Base-by-base conservation (phyloP, 2,888 invertebrate genomes). In the Nomada flava region DNA sequence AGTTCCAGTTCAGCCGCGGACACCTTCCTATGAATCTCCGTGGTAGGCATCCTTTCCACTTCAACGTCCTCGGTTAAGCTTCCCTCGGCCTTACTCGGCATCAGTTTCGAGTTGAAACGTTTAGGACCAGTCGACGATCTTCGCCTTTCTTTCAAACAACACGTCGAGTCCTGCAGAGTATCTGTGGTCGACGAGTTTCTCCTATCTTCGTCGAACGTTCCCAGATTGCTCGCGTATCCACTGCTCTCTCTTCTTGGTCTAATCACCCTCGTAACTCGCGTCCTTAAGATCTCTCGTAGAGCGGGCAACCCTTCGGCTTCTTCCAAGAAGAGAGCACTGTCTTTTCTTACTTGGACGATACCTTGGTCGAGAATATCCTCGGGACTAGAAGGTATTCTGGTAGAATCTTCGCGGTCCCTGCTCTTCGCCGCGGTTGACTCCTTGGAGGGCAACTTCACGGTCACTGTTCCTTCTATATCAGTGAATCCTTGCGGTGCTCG, bases 141-240 rank as follows among this genome's bases (percentile, higher is more conserved):
- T 11, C 91, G 87, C 77, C 85, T 77, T 23, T 88, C 88, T 67
- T 85, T 88, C 29, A 76, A 42, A 20, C 75, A 79, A n/a, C 60
- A 76, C 7, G 85, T 77, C 11, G 85, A 62, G 15, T 89, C 86
- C 67, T 85, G 86, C 44, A 79, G 72, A 7, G 84, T 71, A 52
- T 89, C 89, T 18, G 50, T 62, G 13, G 91, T 87, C 20, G 71
- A 64, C 0, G 84, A 76, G 23, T 84, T 88, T 55, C 91, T 88
- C 29, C 91, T 82, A 50, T 92, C 92, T 63, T 92, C 92, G 87
- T 92, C 92, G 75, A 92, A 91, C 2, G 92, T 92, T 3, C 91
- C 90, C 36, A 92, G 77, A 26, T 88, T 92, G 73, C 92, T 92
- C 26, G 88, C 91, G 83, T 92, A 92, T 2, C 92, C 92, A 73